Evolutionary conservation across 2,888 invertebrate genomes (phyloP).

Genomic region (Nomada goodeniana): DNA sequence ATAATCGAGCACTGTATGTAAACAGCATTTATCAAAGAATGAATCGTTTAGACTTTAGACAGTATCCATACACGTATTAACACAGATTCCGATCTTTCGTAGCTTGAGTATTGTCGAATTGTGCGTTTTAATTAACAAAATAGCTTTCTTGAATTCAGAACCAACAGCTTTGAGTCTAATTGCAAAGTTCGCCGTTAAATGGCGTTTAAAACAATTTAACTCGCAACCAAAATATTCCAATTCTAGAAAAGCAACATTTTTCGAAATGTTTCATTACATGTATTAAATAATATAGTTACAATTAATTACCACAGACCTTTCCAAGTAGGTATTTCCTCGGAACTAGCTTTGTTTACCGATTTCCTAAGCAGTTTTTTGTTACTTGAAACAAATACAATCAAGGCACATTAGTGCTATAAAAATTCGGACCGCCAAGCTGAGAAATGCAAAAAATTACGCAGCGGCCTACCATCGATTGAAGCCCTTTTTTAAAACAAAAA

Average conservation of each 20-base stretch:
- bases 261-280: neutral
- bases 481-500: neutral
- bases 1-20: neutral
- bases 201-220: neutral
- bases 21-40: neutral
- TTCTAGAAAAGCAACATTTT: too few relatives aligned
- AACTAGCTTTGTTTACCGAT: neutral
- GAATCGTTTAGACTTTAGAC: neutral
- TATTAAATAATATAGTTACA: neutral
- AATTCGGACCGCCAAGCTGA: neutral
- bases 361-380: neutral
- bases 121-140: constrained; percentile 26
- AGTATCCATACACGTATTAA: neutral
- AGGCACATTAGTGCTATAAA: neutral
- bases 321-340: neutral
- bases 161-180: neutral
- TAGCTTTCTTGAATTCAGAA: neutral
- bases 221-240: too few relatives aligned
- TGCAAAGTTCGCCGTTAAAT: neutral
- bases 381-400: neutral
- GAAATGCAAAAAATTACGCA: neutral
- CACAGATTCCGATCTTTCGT: neutral
- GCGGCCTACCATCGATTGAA: constrained; percentile 1
- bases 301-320: neutral
- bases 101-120: constrained; percentile 25